Evolutionary conservation across 2,888 invertebrate species (phyloP), one percentile per base, ranked within the genome.

Genomic region (Tillus elongatus): DNA sequence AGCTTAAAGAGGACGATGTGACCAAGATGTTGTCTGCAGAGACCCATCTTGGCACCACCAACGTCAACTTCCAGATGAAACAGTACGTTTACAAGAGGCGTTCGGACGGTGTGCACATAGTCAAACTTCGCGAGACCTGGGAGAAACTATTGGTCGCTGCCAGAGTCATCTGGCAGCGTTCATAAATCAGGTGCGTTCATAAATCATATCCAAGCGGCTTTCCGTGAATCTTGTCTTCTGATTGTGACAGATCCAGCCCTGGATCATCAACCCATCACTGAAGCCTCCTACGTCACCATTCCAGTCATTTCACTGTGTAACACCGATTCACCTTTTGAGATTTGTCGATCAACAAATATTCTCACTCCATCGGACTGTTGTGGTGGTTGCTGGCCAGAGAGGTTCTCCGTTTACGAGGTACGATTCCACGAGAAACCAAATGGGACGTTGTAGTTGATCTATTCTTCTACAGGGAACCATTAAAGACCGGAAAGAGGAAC

Each of bases 391-490:
- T 98, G 60, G 90, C 98, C 2, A 85, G 98, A 55, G 98, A 99
- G 69, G 66, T 65, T 53, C 75, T 97, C 24, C 83, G 96, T 51
- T 79, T 98, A 37, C 82, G 96, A 36, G 98, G 98, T 27, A 81
- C 82, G 36, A 89, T 97, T 53, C 78, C 88, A 9, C 84, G 97
- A 42, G 89, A 91, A 57, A 77, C 79, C 45, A 89, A 91, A 50
- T 98, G 97, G 95, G 91, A 92, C 44, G 89, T 98, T 31, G 97
- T 97, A 53, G 96, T 96, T 1, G 98, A 98, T 69, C 75, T 98
- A 60, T 98, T 95, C 86, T 97, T 98, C 85, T 97, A 93, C 75
- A 85, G 98, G 60, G 97, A 98, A 68, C 95, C 97, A 36, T 96
- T 97, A 71, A 97, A 97, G 72, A 89, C 87, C 50, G 93, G 63